A percentile compares a stretch with the other conserved stretches of the same genome.
Evolutionary conservation across 1,140 invertebrate genomes (phyloP).

Genomic region (Dryas iulia): DNA sequence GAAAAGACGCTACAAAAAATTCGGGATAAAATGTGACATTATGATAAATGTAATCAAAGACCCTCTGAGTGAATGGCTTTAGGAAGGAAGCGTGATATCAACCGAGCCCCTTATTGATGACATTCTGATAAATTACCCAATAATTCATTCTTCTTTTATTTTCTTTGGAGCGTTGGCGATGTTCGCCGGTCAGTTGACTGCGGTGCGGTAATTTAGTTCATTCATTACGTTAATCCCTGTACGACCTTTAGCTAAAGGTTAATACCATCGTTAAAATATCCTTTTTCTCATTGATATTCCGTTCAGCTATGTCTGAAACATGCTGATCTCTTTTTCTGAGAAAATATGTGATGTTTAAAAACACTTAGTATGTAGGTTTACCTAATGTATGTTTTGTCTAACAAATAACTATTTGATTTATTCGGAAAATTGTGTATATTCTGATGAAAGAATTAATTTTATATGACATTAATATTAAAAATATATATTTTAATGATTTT

Average conservation of each 20-base stretch:
- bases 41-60: slow-evolving; percentile 1
- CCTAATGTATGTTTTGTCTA: too few relatives aligned
- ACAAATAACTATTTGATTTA: too few relatives aligned
- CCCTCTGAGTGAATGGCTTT: not conserved
- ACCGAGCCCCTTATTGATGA: slow-evolving; percentile 25
- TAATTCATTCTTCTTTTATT: slow-evolving; percentile 25
- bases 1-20: not conserved
- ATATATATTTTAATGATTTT: too few relatives aligned
- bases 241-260: not conserved
- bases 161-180: not conserved
- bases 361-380: too few relatives aligned
- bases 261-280: not conserved
- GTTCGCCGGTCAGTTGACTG: not conserved
- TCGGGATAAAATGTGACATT: not conserved
- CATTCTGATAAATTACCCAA: slow-evolving; percentile 41
- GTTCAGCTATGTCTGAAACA: not conserved
- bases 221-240: not conserved
- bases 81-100: not conserved
- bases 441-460: too few relatives aligned
- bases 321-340: not conserved
- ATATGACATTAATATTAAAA: too few relatives aligned
- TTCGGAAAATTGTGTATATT: too few relatives aligned
- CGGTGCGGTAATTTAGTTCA: not conserved
- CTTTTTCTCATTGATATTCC: not conserved
- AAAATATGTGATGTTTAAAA: not conserved